phyloP scores from a whole-genome alignment of 1,140 invertebrate genomes.

The Caenorhabditis latens region DNA sequence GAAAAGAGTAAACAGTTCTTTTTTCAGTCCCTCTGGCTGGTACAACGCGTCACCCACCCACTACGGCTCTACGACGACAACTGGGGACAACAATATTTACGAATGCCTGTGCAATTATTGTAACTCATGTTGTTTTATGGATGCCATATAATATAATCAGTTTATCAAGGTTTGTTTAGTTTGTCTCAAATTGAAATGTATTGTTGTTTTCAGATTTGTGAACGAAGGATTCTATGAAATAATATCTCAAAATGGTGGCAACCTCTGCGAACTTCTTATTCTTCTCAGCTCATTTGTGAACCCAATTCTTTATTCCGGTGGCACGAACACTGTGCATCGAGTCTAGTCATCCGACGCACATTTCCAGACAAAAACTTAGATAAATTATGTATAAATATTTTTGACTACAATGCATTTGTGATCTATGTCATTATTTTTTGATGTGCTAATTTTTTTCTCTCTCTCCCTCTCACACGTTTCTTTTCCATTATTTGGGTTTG shows the following conservation, averaged over 20 bases:
- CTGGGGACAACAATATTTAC: constrained; percentile 73
- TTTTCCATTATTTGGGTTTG: background rate
- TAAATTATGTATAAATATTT: constrained; percentile 38
- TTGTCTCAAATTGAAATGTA: background rate
- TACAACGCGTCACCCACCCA: constrained; percentile 65
- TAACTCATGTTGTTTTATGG: constrained; percentile 71
- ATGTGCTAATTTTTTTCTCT: background rate
- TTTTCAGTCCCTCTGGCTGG: constrained; percentile 20
- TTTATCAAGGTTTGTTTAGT: background rate
- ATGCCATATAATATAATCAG: constrained; percentile 73
- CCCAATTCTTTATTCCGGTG: constrained; percentile 69
- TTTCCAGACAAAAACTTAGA: background rate
- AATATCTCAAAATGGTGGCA: constrained; percentile 62
- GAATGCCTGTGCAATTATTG: constrained; percentile 70
- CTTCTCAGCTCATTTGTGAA: constrained; percentile 72
- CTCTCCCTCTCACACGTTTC: background rate
- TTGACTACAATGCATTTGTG: background rate
- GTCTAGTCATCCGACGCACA: background rate
- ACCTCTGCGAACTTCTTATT: constrained; percentile 73
- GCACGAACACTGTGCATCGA: background rate
- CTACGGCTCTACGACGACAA: constrained; percentile 64
- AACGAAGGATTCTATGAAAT: constrained; percentile 64
- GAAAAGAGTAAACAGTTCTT: background rate
- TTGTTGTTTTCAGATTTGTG: constrained; percentile 64
- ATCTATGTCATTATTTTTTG: constrained; percentile 9